Evolutionary conservation across 2,797 vertebrate genomes (phyloP), one percentile per base, ranked within the genome.

Genomic region (Meda fulgida): DNA sequence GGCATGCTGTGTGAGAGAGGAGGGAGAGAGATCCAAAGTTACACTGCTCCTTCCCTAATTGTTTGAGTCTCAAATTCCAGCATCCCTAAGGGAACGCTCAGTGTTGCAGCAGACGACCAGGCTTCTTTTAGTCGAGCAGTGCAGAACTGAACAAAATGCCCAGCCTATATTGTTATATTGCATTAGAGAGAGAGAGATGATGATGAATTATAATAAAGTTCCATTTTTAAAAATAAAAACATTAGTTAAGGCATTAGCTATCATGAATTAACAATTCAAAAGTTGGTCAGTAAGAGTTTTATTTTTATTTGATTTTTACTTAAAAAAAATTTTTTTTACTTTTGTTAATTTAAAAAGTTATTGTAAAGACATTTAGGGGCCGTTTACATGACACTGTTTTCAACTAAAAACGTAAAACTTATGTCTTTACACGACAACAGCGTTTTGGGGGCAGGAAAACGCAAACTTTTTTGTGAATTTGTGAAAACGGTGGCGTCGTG

Each of bases 11-110:
- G 29, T 63, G 46, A 75, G 29, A 51, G 16, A 3, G 48, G 18
- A n/a, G n/a, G 80, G 31, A 38, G 48, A 38, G 46, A 46, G 65
- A 31, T 72, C 38, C 34, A 60, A 23, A 79, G 46, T 70, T 43
- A 69, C 60, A 76, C 38, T 70, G 82, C 80, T 58, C 11, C 38
- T 48, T 69, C 18, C 26, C 23, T 72, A 71, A 78, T 69, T 65
- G 73, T 81, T 87, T 79, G 31, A 67, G 73, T 34, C 60, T 87
- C 51, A 79, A 82, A 85, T 86, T 84, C 69, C 79, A 77, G 55
- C 70, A 72, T 40, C 73, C 78, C 58, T 66, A 26, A 83, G 78
- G 86, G 88, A 86, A 19, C n/a, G 13, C 38, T 80, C 72, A 78
- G 34, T 85, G 46, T 53, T n/a, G 43, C 81, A 58, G 26, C 23